These are phyloP conservation scores for Agonopterix heracliana DNA, from an alignment of 2,888 invertebrate genomes.

Conservation along the genomic window DNA sequence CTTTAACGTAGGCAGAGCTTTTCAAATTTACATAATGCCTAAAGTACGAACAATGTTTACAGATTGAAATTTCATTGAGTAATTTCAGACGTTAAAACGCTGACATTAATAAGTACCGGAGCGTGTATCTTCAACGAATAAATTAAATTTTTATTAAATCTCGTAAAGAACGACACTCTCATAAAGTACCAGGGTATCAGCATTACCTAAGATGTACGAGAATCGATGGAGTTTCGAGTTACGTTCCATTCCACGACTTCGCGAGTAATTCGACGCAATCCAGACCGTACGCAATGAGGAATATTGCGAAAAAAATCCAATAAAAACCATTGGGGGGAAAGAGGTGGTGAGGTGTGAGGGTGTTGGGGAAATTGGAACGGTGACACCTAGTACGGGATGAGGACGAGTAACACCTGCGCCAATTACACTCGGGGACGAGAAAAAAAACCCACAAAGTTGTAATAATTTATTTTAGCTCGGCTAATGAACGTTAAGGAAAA, in stretches of 20 bases:
- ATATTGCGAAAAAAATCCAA: slow-evolving; percentile 54
- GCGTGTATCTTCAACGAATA: too few relatives aligned
- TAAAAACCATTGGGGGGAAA: slow-evolving; percentile 33
- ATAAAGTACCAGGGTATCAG: slow-evolving; percentile 1
- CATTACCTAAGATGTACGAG: slow-evolving; percentile 8
- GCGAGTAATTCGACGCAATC: slow-evolving; percentile 35
- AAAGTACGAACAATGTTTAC: not conserved
- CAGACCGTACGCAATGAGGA: slow-evolving; percentile 46
- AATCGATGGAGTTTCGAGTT: slow-evolving; percentile 30
- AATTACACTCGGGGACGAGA: slow-evolving; percentile 38
- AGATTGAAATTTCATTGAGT: slow-evolving; percentile 1
- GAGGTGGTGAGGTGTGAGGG: slow-evolving; percentile 18
- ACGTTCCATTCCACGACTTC: slow-evolving; percentile 13
- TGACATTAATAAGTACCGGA: too few relatives aligned
- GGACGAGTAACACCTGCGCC: slow-evolving; percentile 29
- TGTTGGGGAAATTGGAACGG: slow-evolving; percentile 56
- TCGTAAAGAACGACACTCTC: too few relatives aligned
- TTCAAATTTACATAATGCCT: not conserved
- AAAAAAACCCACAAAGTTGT: slow-evolving; percentile 12
- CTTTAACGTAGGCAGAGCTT: slow-evolving; percentile 2
- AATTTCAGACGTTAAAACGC: too few relatives aligned
- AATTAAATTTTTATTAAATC: too few relatives aligned
- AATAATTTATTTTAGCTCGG: not conserved
- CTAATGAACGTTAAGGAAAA: not conserved
- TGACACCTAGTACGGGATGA: slow-evolving; percentile 40